Conservation (phyloP, 2,888 invertebrate genomes). For the Amphipyra berbera region DNA sequence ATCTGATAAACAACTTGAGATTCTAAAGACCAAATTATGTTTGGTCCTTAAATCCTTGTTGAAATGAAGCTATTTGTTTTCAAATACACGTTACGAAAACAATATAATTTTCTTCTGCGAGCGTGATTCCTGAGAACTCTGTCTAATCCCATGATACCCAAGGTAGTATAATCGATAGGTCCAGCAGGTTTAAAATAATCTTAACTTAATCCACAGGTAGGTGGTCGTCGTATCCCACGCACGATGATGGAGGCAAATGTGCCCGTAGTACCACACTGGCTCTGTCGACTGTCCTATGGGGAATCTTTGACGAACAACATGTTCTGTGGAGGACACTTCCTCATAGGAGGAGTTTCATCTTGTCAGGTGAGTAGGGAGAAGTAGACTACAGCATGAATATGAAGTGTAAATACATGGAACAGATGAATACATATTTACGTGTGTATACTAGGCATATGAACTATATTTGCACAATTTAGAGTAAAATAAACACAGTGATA, state of each 20-base stretch:
- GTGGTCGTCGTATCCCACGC: conserved; percentile 82
- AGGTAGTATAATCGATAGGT: background rate
- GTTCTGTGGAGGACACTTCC: conserved; percentile 91
- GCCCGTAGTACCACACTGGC: conserved; percentile 84
- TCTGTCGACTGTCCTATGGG: conserved; percentile 83
- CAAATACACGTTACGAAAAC: too few relatives aligned
- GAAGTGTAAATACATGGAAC: too few relatives aligned
- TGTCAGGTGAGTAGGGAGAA: conserved; percentile 83
- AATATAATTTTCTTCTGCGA: too few relatives aligned
- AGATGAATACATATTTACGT: too few relatives aligned
- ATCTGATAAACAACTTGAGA: background rate
- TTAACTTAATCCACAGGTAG: conserved; percentile 66
- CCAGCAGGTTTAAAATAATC: background rate
- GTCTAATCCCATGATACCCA: background rate
- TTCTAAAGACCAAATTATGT: background rate
- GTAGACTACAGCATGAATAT: too few relatives aligned
- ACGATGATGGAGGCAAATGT: conserved; percentile 86
- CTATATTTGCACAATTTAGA: too few relatives aligned
- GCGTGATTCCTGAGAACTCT: background rate
- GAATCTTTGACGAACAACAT: conserved; percentile 88
- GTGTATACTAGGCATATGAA: too few relatives aligned
- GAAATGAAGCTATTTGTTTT: too few relatives aligned
- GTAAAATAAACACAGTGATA: too few relatives aligned
- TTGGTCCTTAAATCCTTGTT: background rate
- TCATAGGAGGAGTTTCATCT: conserved; percentile 88